Evolutionary conservation across 2,888 invertebrate genomes (phyloP).

Genomic region (Glaucopsyche alexis): DNA sequence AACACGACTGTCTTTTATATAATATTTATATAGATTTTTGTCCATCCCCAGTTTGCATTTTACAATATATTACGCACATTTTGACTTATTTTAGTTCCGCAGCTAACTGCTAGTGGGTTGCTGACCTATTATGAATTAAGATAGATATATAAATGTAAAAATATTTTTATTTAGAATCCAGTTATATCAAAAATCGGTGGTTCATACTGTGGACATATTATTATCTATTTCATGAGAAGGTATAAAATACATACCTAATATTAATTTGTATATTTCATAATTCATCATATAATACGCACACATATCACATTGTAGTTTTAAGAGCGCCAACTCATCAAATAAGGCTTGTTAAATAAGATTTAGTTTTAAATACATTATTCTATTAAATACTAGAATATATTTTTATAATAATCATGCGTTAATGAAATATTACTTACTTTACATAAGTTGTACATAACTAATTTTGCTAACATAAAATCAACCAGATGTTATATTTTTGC

Average conservation of each 20-base stretch:
- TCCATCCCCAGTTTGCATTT: neutral
- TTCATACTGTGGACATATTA: neutral
- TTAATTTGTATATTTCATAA: conserved; percentile 9
- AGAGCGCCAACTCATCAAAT: conserved; percentile 65
- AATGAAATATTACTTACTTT: too few relatives aligned
- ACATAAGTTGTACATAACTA: too few relatives aligned
- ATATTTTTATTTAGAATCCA: neutral
- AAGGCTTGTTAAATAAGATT: conserved; percentile 43
- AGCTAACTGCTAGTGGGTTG: neutral
- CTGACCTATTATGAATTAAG: neutral
- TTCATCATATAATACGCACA: conserved; percentile 25
- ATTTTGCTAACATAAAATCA: too few relatives aligned
- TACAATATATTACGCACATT: neutral
- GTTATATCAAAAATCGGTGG: neutral
- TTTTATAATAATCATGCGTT: neutral
- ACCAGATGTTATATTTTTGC: too few relatives aligned
- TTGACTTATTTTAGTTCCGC: neutral
- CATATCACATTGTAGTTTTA: conserved; percentile 34
- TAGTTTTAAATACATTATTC: neutral
- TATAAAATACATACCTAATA: neutral
- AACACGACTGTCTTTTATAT: too few relatives aligned
- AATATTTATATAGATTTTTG: too few relatives aligned
- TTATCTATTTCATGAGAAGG: too few relatives aligned
- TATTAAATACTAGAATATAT: neutral
- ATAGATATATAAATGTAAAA: neutral